Evolutionary conservation across 2,888 invertebrate species (phyloP), one percentile per base, ranked within the genome.

Genomic region (Lysandra bellargus): DNA sequence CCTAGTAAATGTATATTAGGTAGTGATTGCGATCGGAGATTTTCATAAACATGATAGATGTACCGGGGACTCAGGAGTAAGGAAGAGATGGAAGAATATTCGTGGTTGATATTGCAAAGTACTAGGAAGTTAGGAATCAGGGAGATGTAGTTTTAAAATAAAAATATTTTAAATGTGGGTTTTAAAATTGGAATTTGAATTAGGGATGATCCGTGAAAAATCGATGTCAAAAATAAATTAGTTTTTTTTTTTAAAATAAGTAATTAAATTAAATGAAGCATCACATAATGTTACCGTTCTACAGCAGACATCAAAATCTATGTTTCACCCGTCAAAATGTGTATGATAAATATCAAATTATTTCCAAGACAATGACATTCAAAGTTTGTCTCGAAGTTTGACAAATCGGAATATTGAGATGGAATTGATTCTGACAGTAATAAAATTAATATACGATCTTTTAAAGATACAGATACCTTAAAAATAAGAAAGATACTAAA

Each of bases 1-100:
- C 75, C 79, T 23, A 80, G 79, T 80, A 81, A 82, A 81, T 83
- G 81, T 78, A 80, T 77, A 79, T 75, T 69, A 40, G 37, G 79
- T 30, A 33, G 69, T 69, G 33, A 69, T 69, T 37, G 33, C 69
- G 33, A 69, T 69, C 69, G 69, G 14, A 14, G 69, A 69, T 69
- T 37, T 64, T 30, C 69, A 30, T 33, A 60, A 60, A 57, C 7
- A 37, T 37, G 53, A 77, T 69, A 69, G 69, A 69, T 69, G 69
- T 14, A 64, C 64, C 23, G 1, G 14, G 4, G 14, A 37, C 69
- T 12, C 61, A 23, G 61, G 23, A 61, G 23, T 23, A 23, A 61
- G 61, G 61, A 60, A 60, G 5, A 61, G 23, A 6, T 61, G 2
- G 61, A 23, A 23, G n/a, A 60, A n/a, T n/a, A 60, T 60, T 23